These are phyloP conservation scores for Benitochromis conjunctus DNA, from an alignment of 2,113 vertebrate species.

Conservation along the genomic window DNA sequence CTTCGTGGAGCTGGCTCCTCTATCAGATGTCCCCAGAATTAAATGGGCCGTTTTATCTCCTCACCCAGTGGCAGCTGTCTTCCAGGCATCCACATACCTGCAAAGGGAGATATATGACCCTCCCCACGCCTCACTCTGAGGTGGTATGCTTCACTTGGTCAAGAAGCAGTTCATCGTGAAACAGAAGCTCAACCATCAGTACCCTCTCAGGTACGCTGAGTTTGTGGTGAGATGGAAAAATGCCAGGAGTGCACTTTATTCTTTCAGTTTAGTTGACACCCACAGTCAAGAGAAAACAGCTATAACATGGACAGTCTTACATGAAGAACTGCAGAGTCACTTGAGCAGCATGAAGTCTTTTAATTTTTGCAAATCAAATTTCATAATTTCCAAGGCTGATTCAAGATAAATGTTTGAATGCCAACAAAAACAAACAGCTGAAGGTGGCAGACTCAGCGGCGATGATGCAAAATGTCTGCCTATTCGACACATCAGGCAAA, in stretches of 20 bases:
- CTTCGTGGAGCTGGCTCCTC: conserved; percentile 37
- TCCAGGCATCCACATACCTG: conserved; percentile 35
- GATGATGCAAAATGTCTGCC: background rate
- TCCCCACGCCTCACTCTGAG: background rate
- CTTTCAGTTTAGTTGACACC: conserved; percentile 2
- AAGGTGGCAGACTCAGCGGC: background rate
- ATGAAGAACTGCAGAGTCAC: background rate
- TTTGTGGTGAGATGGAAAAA: conserved; percentile 1
- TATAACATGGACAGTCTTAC: background rate
- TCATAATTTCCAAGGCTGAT: background rate
- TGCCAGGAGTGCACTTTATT: conserved; percentile 28
- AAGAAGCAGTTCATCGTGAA: conserved; percentile 12
- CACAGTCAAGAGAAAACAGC: background rate
- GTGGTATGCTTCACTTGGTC: background rate
- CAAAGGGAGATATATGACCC: conserved; percentile 27
- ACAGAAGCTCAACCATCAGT: background rate
- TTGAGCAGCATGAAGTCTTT: background rate
- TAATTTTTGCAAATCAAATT: background rate
- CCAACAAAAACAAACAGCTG: background rate
- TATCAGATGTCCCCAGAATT: conserved; percentile 61
- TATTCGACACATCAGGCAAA: background rate
- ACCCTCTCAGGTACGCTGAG: background rate
- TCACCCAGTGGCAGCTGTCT: conserved; percentile 55
- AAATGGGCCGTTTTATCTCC: conserved; percentile 56
- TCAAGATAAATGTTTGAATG: background rate